Base-by-base conservation (phyloP, 2,797 vertebrate species). In the Anguilla marmorata region DNA sequence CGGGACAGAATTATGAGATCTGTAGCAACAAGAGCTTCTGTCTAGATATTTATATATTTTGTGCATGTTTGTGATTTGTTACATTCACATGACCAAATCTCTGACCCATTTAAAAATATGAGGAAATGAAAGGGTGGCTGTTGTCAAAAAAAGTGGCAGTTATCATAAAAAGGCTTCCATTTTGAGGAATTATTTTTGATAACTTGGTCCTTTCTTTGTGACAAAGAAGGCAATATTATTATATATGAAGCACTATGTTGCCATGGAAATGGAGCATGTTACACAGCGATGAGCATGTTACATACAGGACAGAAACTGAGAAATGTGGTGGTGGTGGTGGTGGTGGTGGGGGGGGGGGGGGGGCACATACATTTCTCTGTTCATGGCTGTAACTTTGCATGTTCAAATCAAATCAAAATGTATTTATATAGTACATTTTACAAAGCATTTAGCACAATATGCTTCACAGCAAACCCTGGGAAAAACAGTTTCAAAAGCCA, bases 141-240 rank as follows among this genome's bases (percentile, higher is more conserved):
- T 30, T 74, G 41, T 45, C 41, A 45, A 45, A 45, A 45, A 85
- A n/a, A 45, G 21, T 27, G 9, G 30, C 63, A 85, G 69, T 85
- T 58, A 37, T 74, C 50, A 85, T 33, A 63, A 85, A 76, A 88
- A 21, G 41, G 54, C 54, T 84, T 87, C 82, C n/a, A 72, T 84
- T 85, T 74, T 54, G 48, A 72, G 60, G 82, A 37, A 58, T 14
- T 11, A 0, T 56, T 84, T 52, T 48, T 24, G 11, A 56, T 74
- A 72, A 84, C 45, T 66, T 72, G 12, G 21, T 63, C 48, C 56
- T 30, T 45, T n/a, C 82, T 69, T 83, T 21, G 41, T 66, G 30
- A 72, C 24, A 87, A 63, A 84, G 82, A 82, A 48, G n/a, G 52
- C 27, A 66, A 83, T 52, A 52, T 52, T 8, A 52, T 12, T 52